Percentiles rank a stretch among this genome's conserved stretches.
phyloP scores from a whole-genome alignment of 2,113 vertebrate species.

The Nannobrachium achirus region DNA sequence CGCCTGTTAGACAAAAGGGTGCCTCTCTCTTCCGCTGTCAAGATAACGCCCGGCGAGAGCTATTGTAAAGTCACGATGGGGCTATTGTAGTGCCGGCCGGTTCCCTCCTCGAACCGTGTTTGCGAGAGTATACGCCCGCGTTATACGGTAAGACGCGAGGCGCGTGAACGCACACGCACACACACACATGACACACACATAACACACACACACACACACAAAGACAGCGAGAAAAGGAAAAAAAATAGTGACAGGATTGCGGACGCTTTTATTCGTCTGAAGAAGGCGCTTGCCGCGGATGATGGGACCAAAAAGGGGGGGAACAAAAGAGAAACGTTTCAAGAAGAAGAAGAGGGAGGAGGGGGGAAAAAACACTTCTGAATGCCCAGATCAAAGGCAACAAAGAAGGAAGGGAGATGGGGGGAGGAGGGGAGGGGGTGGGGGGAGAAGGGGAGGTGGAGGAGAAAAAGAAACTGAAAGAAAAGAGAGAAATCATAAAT shows the following conservation, averaged over 20 bases:
- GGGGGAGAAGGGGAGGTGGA: slow-evolving; percentile 29
- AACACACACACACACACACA: slow-evolving; percentile 54
- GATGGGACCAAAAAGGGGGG: slow-evolving; percentile 51
- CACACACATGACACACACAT: slow-evolving; percentile 40
- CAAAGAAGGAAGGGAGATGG: slow-evolving; percentile 30
- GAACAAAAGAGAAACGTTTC: slow-evolving; percentile 68
- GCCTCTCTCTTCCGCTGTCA: slow-evolving; percentile 68
- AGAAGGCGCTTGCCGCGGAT: slow-evolving; percentile 47
- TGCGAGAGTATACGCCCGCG: slow-evolving; percentile 41
- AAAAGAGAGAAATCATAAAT: slow-evolving; percentile 57
- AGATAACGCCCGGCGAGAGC: slow-evolving; percentile 71
- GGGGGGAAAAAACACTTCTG: slow-evolving; percentile 71
- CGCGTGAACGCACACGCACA: background rate
- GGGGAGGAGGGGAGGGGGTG: too few relatives aligned
- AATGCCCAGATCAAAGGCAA: slow-evolving; percentile 71
- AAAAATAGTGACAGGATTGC: slow-evolving; percentile 71
- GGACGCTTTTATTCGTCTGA: slow-evolving; percentile 64
- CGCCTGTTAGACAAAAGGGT: slow-evolving; percentile 68
- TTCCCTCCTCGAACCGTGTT: slow-evolving; percentile 51
- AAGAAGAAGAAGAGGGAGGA: too few relatives aligned
- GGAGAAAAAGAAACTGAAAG: slow-evolving; percentile 10
- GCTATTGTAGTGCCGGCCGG: slow-evolving; percentile 68
- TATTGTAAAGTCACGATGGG: slow-evolving; percentile 64
- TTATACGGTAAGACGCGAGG: background rate
- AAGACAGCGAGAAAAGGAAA: too few relatives aligned